Evolutionary conservation across 2,113 vertebrate genomes (phyloP), one percentile per base, ranked within the genome.

Genomic region (Microtus montanus): DNA sequence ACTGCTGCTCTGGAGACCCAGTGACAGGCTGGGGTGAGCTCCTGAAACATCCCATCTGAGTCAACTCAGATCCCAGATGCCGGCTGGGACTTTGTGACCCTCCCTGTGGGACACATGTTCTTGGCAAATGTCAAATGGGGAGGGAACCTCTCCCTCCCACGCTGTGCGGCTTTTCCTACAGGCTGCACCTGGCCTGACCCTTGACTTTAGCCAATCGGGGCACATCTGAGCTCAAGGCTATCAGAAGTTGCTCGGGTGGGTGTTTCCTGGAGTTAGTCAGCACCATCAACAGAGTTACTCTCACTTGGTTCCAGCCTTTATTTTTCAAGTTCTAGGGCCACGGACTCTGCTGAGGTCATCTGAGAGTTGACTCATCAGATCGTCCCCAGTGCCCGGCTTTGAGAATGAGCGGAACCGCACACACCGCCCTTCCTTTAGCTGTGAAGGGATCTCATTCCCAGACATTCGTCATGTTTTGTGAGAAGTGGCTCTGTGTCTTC

Each of bases 381-480:
- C 26, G 75, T 85, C 44, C 38, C 87, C 4, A 1, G 0, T 1
- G 7, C 17, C 52, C 41, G 7, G 75, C 84, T 2, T 58, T 26
- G 26, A 10, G 80, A 52, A 19, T 14, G 11, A 78, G 64, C 10
- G 64, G 58, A 83, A n/a, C 15, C 0, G 19, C 0, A 5, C 9
- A 8, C 11, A 5, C 54, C 54, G 0, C 38, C 41, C 70, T 88
- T 88, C 64, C 38, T 41, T 5, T 26, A 3, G 6, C 19, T 4
- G 22, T 3, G 0, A 58, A 7, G 68, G 89, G 3, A 47, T 38
- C 24, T 44, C 14, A 0, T 66, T 75, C 58, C 52, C 83, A 80
- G 88, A 44, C 33, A 0, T 0, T 0, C 0, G 0, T 52, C 83
- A 1, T 3, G 0, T 9, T 75, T 47, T 3, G 22, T 4, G 52